Base-by-base conservation (phyloP, 2,888 invertebrate genomes). In the Hypolimnas misippus region DNA sequence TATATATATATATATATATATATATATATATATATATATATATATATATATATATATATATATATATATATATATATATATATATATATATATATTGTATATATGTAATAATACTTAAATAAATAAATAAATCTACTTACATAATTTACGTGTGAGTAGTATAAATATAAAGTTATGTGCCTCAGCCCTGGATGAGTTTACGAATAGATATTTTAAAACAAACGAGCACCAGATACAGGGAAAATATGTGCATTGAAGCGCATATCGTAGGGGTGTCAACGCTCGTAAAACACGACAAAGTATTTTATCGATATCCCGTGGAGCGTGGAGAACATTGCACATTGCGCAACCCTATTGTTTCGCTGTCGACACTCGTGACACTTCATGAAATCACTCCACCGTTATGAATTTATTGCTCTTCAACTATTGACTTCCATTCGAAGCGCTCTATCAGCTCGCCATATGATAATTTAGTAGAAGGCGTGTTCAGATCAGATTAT, bases 201-300 rank as follows among this genome's bases (percentile, higher is more conserved):
- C 57, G 49, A 75, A 79, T 81, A 82, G 82, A 85, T 83, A 84
- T 85, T 85, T 86, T 82, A 85, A 83, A 87, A 86, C 85, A 80
- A 84, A 83, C 79, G 77, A 76, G 80, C 75, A 78, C 74, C 76
- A 75, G 81, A 82, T 73, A 46, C 21, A 19, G 44, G 80, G 78
- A 76, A 76, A 65, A 72, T 72, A 74, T 75, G 76, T 73, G 75
- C 80, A 77, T 64, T 70, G 76, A 67, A 76, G 76, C 75, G 76
- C 67, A 62, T 72, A 69, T 75, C 70, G 69, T 72, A 82, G 83
- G 84, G 86, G 83, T 83, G 85, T 82, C 79, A 70, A 71, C 77
- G 77, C 82, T 86, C 84, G 84, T 86, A 86, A 86, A 87, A 84
- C 84, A 83, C 85, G 77, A 86, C 87, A 84, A 86, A 84, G 87